These are phyloP conservation scores for Lysiphlebus fabarum DNA, from an alignment of 1,140 invertebrate genomes.

Conservation along the genomic window DNA sequence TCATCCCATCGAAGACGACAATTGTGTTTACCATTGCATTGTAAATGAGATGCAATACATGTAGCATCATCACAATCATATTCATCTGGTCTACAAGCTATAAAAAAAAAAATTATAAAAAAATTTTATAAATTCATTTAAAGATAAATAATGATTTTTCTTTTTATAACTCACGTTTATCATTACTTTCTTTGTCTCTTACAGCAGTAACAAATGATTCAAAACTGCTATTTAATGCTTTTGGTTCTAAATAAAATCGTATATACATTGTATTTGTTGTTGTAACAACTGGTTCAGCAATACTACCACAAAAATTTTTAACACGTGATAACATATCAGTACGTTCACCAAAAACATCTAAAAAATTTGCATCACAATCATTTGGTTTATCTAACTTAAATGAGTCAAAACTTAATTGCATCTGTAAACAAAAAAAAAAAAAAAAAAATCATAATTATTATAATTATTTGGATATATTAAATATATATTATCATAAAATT, in stretches of 20 bases:
- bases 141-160: not conserved
- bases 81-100: conserved; percentile 60
- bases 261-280: conserved; percentile 65
- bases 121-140: conserved; percentile 6
- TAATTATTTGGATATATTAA: too few relatives aligned
- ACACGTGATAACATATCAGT: conserved; percentile 63
- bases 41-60: conserved; percentile 70
- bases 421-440: conserved; percentile 53
- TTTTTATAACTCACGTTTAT: conserved; percentile 28
- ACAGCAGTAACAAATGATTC: conserved; percentile 71
- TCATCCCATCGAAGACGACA: conserved; percentile 85
- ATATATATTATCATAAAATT: not conserved
- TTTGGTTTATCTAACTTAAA: conserved; percentile 74
- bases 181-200: conserved; percentile 55
- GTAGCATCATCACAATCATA: conserved; percentile 83
- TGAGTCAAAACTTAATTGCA: conserved; percentile 67
- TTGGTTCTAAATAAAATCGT: conserved; percentile 66
- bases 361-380: conserved; percentile 78
- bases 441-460: not conserved
- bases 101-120: conserved; percentile 24
- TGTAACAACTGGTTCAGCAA: conserved; percentile 67
- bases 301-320: conserved; percentile 75
- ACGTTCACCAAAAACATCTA: conserved; percentile 70
- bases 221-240: conserved; percentile 67
- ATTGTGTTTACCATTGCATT: conserved; percentile 72